Evolutionary conservation across 2,797 vertebrate species (phyloP), one percentile per base, ranked within the genome.

Genomic region (Furcifer pardalis): DNA sequence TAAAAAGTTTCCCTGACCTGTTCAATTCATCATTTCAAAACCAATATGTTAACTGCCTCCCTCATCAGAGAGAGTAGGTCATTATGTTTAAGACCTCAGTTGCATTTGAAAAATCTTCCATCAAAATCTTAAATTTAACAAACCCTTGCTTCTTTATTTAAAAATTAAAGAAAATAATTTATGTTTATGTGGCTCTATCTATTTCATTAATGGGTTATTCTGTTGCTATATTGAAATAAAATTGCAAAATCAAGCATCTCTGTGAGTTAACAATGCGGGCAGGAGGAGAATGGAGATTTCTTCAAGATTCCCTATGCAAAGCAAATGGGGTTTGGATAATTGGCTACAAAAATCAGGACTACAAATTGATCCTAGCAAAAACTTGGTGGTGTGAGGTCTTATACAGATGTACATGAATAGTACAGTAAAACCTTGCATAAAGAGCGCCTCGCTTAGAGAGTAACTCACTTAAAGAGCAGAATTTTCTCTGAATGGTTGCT

Each of bases 11-110:
- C 46, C 15, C 13, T 9, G n/a, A 65, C 49, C 63, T 85, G 63
- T 76, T 68, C 40, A 44, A 85, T 77, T 77, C 62, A 77, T 85
- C 52, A 49, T 40, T 76, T 27, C 25, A 37, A 85, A 66, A 69
- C 19, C 30, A 69, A 9, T 44, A 76, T 25, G 44, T 81, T 69
- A 81, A 76, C 40, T 77, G 65, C 56, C 65, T 62, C 79, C 76
- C 17, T 60, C 46, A 15, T 63, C 40, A 15, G 40, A 32, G 62
- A 81, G 65, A 49, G 75, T 46, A 77, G 40, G 40, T 62, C 79
- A 77, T 81, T 42, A 44, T 72, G 44, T 76, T 81, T 60, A 86
- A 76, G 49, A 49, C 13, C 52, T 81, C 27, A 5, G 63, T 73
- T 56, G 40, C 25, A 71, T 71, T 69, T 63, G 49, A 25, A 86